Conservation (phyloP, 2,888 invertebrate genomes). For the Cancer borealis region DNA sequence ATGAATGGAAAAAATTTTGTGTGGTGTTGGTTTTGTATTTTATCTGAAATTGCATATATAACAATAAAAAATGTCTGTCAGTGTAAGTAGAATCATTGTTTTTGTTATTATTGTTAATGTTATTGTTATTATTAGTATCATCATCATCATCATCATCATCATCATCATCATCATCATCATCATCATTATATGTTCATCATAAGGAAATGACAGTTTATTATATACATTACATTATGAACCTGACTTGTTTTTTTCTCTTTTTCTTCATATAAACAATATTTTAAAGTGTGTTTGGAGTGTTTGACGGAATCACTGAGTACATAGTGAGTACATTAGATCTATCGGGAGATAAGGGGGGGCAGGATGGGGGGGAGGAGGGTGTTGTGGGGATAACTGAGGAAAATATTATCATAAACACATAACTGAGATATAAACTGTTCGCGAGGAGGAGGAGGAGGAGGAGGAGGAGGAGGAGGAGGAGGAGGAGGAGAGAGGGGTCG, state of each 20-base stretch:
- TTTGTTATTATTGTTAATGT: neutral
- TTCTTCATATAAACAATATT: neutral
- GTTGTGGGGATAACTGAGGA: neutral
- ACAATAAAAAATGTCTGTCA: no score
- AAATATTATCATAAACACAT: neutral
- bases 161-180: neutral
- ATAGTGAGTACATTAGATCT: neutral
- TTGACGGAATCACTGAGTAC: neutral
- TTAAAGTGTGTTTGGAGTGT: neutral
- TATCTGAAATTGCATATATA: no score
- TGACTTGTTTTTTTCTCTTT: neutral
- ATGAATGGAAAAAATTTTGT: no score
- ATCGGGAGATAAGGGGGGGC: neutral
- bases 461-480: neutral
- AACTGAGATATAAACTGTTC: neutral
- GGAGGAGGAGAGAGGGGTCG: neutral
- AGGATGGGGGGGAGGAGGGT: conserved; percentile 13
- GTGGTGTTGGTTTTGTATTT: no score
- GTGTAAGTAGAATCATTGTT: neutral
- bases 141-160: neutral
- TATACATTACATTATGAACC: neutral
- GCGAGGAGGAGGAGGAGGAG: neutral
- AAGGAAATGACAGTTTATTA: neutral
- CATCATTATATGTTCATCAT: neutral
- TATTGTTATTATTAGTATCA: neutral